A percentile compares a stretch with the other conserved stretches of the same genome.
These are phyloP conservation scores for Julus scandinavius DNA, from an alignment of 2,888 invertebrate genomes.

Conservation along the genomic window DNA sequence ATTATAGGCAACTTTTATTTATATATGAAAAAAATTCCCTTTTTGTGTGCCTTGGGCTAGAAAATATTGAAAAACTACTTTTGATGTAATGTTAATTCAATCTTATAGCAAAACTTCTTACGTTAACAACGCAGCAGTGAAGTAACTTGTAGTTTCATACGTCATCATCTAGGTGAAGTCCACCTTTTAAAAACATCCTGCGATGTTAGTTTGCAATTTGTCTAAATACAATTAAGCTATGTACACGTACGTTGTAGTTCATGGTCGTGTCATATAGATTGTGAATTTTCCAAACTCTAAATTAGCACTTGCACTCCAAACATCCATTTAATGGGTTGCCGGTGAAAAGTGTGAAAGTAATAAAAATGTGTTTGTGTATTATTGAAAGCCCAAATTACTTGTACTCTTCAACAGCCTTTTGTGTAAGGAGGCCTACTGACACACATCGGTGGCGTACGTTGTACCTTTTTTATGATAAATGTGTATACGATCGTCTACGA, in stretches of 20 bases:
- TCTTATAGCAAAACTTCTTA: too few relatives aligned
- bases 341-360: constrained; percentile 18
- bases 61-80: too few relatives aligned
- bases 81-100: too few relatives aligned
- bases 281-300: background rate
- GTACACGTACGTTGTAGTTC: background rate
- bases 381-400: background rate
- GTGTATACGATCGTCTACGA: background rate
- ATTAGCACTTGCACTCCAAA: constrained; percentile 33
- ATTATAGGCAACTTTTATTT: too few relatives aligned
- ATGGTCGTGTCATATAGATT: constrained; percentile 19
- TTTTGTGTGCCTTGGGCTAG: too few relatives aligned
- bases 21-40: too few relatives aligned
- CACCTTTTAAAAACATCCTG: background rate
- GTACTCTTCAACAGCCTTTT: background rate
- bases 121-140: background rate
- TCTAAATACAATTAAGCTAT: background rate
- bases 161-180: background rate
- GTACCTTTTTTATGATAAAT: background rate
- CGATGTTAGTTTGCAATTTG: background rate
- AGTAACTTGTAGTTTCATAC: background rate
- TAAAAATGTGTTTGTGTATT: constrained; percentile 28
- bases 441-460: background rate
- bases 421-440: background rate
- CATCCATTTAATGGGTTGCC: background rate